Base-by-base conservation (phyloP, 2,888 invertebrate genomes). In the Dolomedes plantarius region DNA sequence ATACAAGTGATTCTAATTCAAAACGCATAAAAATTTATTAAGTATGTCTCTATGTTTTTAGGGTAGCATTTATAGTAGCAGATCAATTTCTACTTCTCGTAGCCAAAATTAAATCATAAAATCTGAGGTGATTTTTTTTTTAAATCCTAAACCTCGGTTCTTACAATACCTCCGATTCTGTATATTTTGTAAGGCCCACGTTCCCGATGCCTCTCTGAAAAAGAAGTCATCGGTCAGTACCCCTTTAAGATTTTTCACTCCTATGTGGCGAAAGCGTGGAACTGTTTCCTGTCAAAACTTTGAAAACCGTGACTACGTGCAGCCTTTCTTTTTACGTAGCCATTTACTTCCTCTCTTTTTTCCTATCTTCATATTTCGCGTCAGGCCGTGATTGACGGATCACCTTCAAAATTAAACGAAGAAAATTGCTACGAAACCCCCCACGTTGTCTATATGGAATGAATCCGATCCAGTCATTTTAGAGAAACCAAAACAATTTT, bases 201-300 rank as follows among this genome's bases (percentile, higher is more conserved):
- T 7, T 9, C 36, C 36, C 36, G 36, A 5, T 36, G 36, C 36
- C 36, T 36, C 36, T 9, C 6, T 7, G 36, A 36, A 36, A 46
- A 16, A 46, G 6, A 46, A 16, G 6, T 16, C 23, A 23, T 77
- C 65, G 77, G 83, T 85, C 83, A 85, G 76, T 85, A 78, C 77
- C 72, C 83, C 68, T 76, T 41, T 50, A 9, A 29, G 32, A n/a
- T 73, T 67, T 77, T 73, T 85, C 73, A 73, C 77, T 67, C 73
- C 82, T 39, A 50, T 39, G n/a, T 65, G 67, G 50, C 71, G 32
- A 77, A 77, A 85, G 56, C 83, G 77, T 85, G 77, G 77, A 85
- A 85, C 71, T 67, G 83, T 73, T 85, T 85, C 83, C 83, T 73
- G 83, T 85, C 67, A 50, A 62, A 23, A 27, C 73, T 23, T 73